Percentiles rank a stretch among this genome's conserved stretches.
Evolutionary conservation across 1,140 invertebrate species (phyloP).

Genomic region (Colletes gigas): DNA sequence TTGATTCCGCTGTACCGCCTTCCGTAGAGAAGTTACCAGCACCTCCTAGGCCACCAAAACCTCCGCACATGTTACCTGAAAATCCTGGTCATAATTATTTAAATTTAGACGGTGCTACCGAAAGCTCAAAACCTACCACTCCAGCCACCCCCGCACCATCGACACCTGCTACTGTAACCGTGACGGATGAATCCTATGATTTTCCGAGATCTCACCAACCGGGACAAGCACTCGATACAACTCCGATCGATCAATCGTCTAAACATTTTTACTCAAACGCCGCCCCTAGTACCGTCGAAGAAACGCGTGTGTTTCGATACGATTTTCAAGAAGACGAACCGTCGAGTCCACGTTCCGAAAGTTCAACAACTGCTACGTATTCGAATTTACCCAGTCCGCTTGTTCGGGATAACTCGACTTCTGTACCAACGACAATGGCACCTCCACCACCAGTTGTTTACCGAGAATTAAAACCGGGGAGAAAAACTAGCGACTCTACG

Average conservation of each 20-base stretch:
- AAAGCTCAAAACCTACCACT: conserved; percentile 76
- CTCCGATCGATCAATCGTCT: conserved; percentile 69
- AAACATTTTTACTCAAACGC: conserved; percentile 89
- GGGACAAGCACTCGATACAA: conserved; percentile 69
- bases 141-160: conserved; percentile 74
- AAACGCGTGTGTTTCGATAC: conserved; percentile 82
- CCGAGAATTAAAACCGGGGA: conserved; percentile 89
- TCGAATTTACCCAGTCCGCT: conserved; percentile 84
- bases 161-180: conserved; percentile 66
- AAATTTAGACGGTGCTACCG: conserved; percentile 79
- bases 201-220: conserved; percentile 86
- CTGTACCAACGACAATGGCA: conserved; percentile 74
- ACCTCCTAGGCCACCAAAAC: conserved; percentile 90
- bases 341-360: conserved; percentile 82
- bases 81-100: conserved; percentile 82
- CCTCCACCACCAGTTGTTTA: conserved; percentile 85
- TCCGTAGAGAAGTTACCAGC: conserved; percentile 75
- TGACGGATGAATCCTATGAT: conserved; percentile 87
- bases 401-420: conserved; percentile 70
- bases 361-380: conserved; percentile 80
- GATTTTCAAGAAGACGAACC: conserved; percentile 83
- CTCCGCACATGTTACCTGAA: conserved; percentile 81
- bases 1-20: conserved; percentile 68
- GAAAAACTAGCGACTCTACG: conserved; percentile 83
- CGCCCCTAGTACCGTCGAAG: conserved; percentile 83